phyloP scores from a whole-genome alignment of 2,797 vertebrate species.

The Carduelis carduelis region DNA sequence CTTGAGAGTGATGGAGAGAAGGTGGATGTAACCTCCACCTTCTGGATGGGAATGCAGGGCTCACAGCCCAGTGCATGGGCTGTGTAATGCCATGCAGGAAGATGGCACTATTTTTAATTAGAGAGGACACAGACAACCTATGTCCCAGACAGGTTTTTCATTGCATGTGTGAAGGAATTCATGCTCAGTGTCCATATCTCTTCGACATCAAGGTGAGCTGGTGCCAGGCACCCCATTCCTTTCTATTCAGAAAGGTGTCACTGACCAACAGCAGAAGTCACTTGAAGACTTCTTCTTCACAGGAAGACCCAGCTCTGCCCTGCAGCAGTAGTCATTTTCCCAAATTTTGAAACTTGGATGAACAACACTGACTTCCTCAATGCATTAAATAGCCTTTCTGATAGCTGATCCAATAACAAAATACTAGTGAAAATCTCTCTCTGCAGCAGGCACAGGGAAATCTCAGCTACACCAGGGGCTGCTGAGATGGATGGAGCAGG shows the following conservation, averaged over 20 bases:
- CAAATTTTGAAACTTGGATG: neutral
- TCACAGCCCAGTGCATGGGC: neutral
- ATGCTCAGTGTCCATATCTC: neutral
- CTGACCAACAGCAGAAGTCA: neutral
- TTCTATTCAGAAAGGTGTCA: neutral
- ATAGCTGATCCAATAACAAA: neutral
- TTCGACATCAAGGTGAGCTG: neutral
- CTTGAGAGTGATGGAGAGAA: neutral
- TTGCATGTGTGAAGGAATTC: accelerated
- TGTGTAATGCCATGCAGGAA: neutral
- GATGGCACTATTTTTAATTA: neutral
- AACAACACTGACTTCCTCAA: neutral
- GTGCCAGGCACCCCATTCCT: neutral
- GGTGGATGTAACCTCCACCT: no score
- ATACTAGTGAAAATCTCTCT: neutral
- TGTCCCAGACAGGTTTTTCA: accelerated
- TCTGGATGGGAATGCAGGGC: accelerated
- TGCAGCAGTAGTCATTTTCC: neutral
- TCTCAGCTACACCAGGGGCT: neutral
- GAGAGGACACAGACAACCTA: no score
- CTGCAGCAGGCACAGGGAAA: neutral
- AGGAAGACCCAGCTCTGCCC: neutral
- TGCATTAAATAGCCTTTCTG: neutral
- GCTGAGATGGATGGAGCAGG: accelerated
- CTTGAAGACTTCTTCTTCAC: no score